Evolutionary conservation across 2,113 vertebrate genomes (phyloP), one percentile per base, ranked within the genome.

Genomic region (Passer montanus): DNA sequence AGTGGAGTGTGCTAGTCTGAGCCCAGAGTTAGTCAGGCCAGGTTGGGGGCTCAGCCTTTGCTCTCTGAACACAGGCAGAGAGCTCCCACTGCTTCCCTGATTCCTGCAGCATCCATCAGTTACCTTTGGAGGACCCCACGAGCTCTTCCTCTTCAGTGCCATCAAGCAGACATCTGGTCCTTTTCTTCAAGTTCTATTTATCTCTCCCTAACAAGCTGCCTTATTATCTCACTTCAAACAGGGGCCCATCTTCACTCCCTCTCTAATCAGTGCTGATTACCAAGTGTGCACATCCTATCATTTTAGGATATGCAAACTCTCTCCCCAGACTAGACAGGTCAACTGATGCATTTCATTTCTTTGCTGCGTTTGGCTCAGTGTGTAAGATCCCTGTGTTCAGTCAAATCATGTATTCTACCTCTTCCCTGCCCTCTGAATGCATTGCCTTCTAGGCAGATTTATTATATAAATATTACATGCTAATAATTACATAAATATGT

Each of bases 141-240:
- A 74, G 69, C 66, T 93, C 76, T n/a, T 66, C 56, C 68, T 81
- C 73, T 94, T 50, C 80, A 91, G 16, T 7, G 12, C 49, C 84
- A 91, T 47, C 93, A 66, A 68, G 89, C 68, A 95, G 91, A 93
- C 94, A 87, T 89, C 91, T 94, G 93, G 41, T 93, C 66, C 91
- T 95, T 94, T 91, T 72, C 93, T 89, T 87, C 33, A 95, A 84
- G 69, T 89, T 92, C 66, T 87, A 58, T 95, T 95, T 91, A 68
- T 80, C 90, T 86, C 75, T 95, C 60, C 35, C 55, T 92, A 92
- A 88, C 81, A 92, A 95, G 89, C 87, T 87, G 93, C n/a, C 66
- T 79, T 94, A 87, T 94, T 91, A 95, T 72, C 87, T 95, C 94
- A 93, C 92, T 97, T 93, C 95, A 97, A 82, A 87, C 66, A 83